Evolutionary conservation across 2,888 invertebrate species (phyloP), one percentile per base, ranked within the genome.

Genomic region (Xylocampa areola): DNA sequence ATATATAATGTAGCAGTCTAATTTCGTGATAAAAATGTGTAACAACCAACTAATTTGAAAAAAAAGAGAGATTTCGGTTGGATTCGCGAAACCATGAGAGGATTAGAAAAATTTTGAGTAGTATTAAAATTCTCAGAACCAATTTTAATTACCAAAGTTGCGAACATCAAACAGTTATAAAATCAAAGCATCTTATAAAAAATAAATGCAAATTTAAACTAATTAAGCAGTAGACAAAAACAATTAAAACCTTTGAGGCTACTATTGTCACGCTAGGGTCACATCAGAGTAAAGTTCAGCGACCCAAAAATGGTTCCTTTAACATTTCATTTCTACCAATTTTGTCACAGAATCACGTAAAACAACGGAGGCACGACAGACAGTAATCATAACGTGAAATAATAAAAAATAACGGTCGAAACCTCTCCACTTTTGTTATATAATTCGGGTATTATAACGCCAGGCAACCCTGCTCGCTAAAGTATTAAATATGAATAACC

Each of bases 351-450:
- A 39, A 45, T 14, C 30, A 19, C 30, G 29, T n/a, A 23, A 43
- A 44, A 30, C 19, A 8, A 11, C 35, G 14, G 8, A 19, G 23
- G 17, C 27, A 23, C 52, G 33, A 30, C 39, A 29, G 60, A 27
- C 54, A 44, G 61, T 37, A 47, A 61, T 55, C 40, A 54, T 65
- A 50, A 50, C 36, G 33, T 10, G 14, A 21, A 36, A 50, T 54
- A 66, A 65, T 65, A 65, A 67, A 65, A 65, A 61, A 36, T 67
- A 50, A 65, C 21, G 68, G 13, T 29, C 13, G n/a, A 35, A 54
- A 54, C 49, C 54, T 67, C 40, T 57, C 16, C 40, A 29, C 17
- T 50, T 61, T 37, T 16, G 43, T 32, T 6, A 36, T 53, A 32
- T 41, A 32, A 23, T 37, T 39, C 52, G 16, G 37, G 19, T n/a